Evolutionary conservation across 2,113 vertebrate genomes (phyloP), one percentile per base, ranked within the genome.

Genomic region (Elephas maximus): DNA sequence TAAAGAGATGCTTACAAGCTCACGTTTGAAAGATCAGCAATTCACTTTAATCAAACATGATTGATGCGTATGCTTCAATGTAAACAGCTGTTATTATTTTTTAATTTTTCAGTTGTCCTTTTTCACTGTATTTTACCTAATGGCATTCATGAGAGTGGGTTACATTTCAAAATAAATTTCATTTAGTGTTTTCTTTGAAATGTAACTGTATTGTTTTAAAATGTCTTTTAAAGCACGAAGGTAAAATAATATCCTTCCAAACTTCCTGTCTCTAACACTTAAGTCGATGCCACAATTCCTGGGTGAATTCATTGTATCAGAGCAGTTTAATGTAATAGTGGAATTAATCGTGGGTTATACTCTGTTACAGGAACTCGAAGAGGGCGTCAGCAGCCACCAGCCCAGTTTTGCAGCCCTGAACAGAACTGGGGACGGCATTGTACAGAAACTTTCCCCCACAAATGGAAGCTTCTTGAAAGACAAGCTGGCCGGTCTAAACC

Each of bases 291-390:
- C 4, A 5, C 6, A 9, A 1, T n/a, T 8, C 48, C 23, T 51
- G 37, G 2, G 71, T 67, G 53, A 14, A 6, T 17, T 15, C 8
- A 5, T 14, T 30, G 15, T 14, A 6, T 57, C 2, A 1, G 60
- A 71, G 33, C 37, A 26, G 14, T 77, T 92, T 65, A 76, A 30
- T 88, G 91, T 14, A 78, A 37, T 60, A 26, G n/a, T 65, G 94
- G 95, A 94, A 95, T 95, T 88, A 17, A 90, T 23, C 48, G 20
- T 84, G 53, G 2, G 17, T 88, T 96, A 95, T 94, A 9, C 84
- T 97, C 96, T 97, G 33, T 98, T 80, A 51, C 96, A 99, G 99
- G 99, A 99, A 79, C 98, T 99, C 14, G 99, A 99, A 95, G 99
- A 99, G 78, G 99, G 99, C 33, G 76, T 99, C 77, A 97, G 95